Evolutionary conservation across 2,113 vertebrate genomes (phyloP).

Genomic region (Dipodomys stephensi): DNA sequence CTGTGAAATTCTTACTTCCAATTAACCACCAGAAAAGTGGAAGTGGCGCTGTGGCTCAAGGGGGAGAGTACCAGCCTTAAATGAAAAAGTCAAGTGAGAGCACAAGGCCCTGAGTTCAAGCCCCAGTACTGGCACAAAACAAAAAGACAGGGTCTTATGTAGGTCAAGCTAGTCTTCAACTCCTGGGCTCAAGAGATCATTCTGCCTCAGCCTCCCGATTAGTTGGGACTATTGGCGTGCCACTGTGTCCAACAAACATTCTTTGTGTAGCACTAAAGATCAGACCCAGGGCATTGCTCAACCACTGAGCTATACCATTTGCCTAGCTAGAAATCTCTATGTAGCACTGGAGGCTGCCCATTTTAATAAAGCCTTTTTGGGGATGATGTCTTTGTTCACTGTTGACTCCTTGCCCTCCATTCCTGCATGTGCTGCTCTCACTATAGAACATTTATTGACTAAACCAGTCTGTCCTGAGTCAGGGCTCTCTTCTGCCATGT

Average conservation of each 20-base stretch:
- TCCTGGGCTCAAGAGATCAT: background rate
- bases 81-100: too few relatives aligned
- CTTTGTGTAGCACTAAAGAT: background rate
- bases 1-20: too few relatives aligned
- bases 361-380: background rate
- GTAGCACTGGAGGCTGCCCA: background rate
- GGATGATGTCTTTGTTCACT: background rate
- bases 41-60: too few relatives aligned
- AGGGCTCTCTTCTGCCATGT: background rate
- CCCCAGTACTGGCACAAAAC: too few relatives aligned
- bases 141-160: background rate
- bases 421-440: background rate
- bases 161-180: background rate
- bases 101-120: too few relatives aligned
- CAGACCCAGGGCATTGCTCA: background rate
- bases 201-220: background rate
- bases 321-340: background rate
- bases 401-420: background rate
- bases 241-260: background rate
- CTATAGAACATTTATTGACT: background rate
- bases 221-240: background rate
- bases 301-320: background rate
- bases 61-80: too few relatives aligned
- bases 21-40: too few relatives aligned
- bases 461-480: rapidly evolving